Evolutionary conservation across 2,797 vertebrate species (phyloP).

Genomic region (Tauraco hartlaubi): DNA sequence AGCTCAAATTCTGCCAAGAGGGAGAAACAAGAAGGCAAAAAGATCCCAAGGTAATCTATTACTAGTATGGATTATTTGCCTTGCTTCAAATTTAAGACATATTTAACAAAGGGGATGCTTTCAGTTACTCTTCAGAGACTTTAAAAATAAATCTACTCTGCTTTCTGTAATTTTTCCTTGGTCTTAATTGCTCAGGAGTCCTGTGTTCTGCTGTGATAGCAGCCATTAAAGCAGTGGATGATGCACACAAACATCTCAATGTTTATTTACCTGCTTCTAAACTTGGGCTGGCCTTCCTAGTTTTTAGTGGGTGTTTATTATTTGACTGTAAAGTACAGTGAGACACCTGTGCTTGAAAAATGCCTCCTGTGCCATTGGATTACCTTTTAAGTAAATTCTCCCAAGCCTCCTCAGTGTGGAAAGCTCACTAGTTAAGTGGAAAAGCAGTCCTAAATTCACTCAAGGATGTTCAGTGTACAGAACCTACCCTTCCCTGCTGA

Average conservation of each 20-base stretch:
- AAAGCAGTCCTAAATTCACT: background rate
- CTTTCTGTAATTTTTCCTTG: background rate
- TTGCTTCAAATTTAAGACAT: constrained; percentile 14
- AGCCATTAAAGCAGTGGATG: background rate
- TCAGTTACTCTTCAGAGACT: constrained; percentile 4
- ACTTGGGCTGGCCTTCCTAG: background rate
- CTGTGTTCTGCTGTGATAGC: background rate
- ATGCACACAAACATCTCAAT: background rate
- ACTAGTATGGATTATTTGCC: constrained; percentile 9
- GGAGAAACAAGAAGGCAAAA: background rate
- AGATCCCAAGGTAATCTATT: background rate
- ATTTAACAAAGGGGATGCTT: background rate
- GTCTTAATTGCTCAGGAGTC: background rate
- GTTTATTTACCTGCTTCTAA: background rate
- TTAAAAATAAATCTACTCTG: background rate
- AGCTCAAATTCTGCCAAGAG: constrained; percentile 26
- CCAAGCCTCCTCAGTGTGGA: background rate
- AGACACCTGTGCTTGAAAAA: background rate
- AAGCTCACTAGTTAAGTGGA: background rate
- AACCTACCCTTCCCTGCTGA: background rate
- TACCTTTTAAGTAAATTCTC: background rate
- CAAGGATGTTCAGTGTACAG: background rate
- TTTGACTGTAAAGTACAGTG: background rate
- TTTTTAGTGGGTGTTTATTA: background rate
- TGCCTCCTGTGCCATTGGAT: background rate